Percentiles rank a stretch among this genome's conserved stretches.
These are phyloP conservation scores for Brachylomia viminalis DNA, from an alignment of 2,888 invertebrate genomes.

Conservation along the genomic window DNA sequence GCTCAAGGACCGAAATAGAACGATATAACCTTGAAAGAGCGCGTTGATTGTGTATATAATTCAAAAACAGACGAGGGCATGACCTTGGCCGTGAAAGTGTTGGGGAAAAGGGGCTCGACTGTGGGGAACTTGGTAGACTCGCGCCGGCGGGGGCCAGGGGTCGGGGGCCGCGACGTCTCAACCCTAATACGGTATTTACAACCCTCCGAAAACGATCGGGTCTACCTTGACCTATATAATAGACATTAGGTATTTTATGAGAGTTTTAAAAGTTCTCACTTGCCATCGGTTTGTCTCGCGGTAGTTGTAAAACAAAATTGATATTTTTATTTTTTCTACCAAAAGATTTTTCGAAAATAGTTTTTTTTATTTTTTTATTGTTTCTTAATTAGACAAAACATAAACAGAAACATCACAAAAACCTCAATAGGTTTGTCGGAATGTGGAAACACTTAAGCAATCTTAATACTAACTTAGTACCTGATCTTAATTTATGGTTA, in stretches of 20 bases:
- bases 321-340: too few species aligned
- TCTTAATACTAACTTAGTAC: too few species aligned
- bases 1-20: not conserved
- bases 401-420: too few species aligned
- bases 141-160: not conserved
- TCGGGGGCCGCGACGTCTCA: slow-evolving; percentile 14
- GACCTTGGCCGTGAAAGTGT: slow-evolving; percentile 36
- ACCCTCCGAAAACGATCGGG: slow-evolving; percentile 20
- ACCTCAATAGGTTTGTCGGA: too few species aligned
- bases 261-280: not conserved
- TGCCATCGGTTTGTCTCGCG: not conserved
- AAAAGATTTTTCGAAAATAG: not conserved
- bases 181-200: slow-evolving; percentile 5
- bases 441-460: too few species aligned
- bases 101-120: slow-evolving; percentile 30
- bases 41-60: slow-evolving; percentile 10
- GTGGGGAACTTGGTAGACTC: slow-evolving; percentile 30
- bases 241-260: not conserved
- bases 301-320: not conserved
- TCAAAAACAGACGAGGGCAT: slow-evolving; percentile 22
- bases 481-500: too few species aligned
- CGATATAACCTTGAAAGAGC: slow-evolving; percentile 12
- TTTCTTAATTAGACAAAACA: too few species aligned
- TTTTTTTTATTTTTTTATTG: not conserved
- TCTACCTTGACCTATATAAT: slow-evolving; percentile 38